Evolutionary conservation across 2,797 vertebrate genomes (phyloP), one percentile per base, ranked within the genome.

Genomic region (Bothrops alternatus): DNA sequence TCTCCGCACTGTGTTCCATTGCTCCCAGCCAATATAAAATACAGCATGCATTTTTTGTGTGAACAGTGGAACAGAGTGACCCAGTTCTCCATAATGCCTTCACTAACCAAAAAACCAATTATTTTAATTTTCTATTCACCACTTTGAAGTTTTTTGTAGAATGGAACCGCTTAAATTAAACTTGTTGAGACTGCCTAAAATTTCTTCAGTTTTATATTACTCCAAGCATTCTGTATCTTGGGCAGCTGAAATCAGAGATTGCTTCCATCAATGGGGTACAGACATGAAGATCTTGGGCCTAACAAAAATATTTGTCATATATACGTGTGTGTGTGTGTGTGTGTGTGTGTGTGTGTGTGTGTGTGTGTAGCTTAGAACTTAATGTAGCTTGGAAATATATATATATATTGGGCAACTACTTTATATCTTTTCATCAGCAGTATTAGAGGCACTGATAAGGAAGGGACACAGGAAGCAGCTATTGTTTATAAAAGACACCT

Each of bases 111-210:
- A 82, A 94, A 42, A 10, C 1, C 0, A 58, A 95, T 93, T 92
- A 65, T 91, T 95, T 93, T 95, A 96, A 97, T 96, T 96, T 95
- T 92, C 90, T 57, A 87, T 47, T 78, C 63, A 78, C 0, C 0
- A 0, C 93, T 96, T 96, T 93, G 92, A 96, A 91, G 91, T 88
- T 95, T 94, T 90, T 3, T 0, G 63, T 28, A 69, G 18, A 18
- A 93, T 88, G 95, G 95, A 96, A 94, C 18, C 53, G 95, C 95
- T 97, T 96, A 96, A 65, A 92, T 91, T 97, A 95, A 94, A 93
- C 10, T 6, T 11, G 42, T 60, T 42, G 78, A 93, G 60, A 93
- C 94, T 88, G 93, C 90, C 73, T 93, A 92, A 92, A 86, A 94
- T 94, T 93, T 91, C 93, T 92, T 78, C 0, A 94, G 93, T 96